Evolutionary conservation across 1,140 invertebrate species (phyloP).

Genomic region (Brachionus angularis): DNA sequence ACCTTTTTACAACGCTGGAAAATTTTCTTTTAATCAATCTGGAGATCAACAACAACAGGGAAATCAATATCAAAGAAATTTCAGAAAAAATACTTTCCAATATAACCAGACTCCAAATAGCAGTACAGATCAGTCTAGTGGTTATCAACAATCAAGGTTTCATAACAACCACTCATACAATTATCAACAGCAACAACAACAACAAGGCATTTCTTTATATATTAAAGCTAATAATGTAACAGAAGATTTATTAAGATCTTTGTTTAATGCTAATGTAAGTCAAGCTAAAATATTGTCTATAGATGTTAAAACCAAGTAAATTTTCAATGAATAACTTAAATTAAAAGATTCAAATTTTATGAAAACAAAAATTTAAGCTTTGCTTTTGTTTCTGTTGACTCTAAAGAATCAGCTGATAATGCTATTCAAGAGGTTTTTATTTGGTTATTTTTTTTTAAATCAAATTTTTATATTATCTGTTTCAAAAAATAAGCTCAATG

Average conservation of each 20-base stretch:
- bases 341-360: not conserved
- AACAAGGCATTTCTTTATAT: conserved; percentile 26
- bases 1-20: not conserved
- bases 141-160: not conserved
- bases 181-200: not conserved
- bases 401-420: conserved; percentile 29
- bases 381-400: conserved; percentile 41
- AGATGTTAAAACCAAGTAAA: conserved; percentile 41
- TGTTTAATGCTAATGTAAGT: conserved; percentile 21
- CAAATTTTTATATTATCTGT: too few relatives aligned
- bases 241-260: not conserved
- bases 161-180: not conserved
- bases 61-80: conserved; percentile 22
- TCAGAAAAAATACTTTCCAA: conserved; percentile 16
- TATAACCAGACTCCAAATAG: not conserved
- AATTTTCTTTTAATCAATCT: conserved; percentile 5
- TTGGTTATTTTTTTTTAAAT: too few relatives aligned
- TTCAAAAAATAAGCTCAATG: conserved; percentile 36
- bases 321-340: not conserved
- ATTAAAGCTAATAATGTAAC: conserved; percentile 43
- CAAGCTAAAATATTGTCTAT: conserved; percentile 31
- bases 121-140: not conserved
- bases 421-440: conserved; percentile 17
- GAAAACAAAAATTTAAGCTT: too few relatives aligned
- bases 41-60: not conserved